A percentile compares a stretch with the other conserved stretches of the same genome.
Conservation (phyloP, 35 echinoderm and acorn worm genomes). For the Diadema setosum region DNA sequence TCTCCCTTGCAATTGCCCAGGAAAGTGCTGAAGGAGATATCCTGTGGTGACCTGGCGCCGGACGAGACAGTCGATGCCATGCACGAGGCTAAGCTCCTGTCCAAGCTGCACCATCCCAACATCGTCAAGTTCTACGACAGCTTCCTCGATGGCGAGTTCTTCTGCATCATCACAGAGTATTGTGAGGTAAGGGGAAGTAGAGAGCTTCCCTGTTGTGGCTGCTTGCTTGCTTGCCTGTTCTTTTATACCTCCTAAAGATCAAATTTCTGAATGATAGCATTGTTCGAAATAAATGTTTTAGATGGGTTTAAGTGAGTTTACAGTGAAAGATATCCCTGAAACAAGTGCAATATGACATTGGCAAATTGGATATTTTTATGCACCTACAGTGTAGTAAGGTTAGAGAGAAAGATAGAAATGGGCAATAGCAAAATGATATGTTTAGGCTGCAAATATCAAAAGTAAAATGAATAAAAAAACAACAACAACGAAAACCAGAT, state of each 20-base stretch:
- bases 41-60: slow-evolving; percentile 89
- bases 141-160: slow-evolving; percentile 97
- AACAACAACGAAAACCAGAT: neutral
- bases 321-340: no score
- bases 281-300: no score
- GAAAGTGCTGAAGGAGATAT: slow-evolving; percentile 97
- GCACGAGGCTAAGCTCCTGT: slow-evolving; percentile 97
- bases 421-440: no score
- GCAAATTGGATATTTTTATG: neutral
- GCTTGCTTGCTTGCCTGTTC: no score
- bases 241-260: no score
- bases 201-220: no score
- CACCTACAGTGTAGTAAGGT: neutral
- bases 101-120: slow-evolving; percentile 89
- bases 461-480: neutral
- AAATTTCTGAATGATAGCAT: no score
- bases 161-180: slow-evolving; percentile 98
- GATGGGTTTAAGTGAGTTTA: no score
- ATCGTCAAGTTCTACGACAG: slow-evolving; percentile 98
- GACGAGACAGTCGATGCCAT: slow-evolving; percentile 99
- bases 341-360: neutral
- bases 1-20: slow-evolving; percentile 18
- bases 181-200: slow-evolving; percentile 72
- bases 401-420: neutral
- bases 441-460: neutral